Evolutionary conservation across 2,888 invertebrate genomes (phyloP), one percentile per base, ranked within the genome.

Genomic region (Operophtera brumata): DNA sequence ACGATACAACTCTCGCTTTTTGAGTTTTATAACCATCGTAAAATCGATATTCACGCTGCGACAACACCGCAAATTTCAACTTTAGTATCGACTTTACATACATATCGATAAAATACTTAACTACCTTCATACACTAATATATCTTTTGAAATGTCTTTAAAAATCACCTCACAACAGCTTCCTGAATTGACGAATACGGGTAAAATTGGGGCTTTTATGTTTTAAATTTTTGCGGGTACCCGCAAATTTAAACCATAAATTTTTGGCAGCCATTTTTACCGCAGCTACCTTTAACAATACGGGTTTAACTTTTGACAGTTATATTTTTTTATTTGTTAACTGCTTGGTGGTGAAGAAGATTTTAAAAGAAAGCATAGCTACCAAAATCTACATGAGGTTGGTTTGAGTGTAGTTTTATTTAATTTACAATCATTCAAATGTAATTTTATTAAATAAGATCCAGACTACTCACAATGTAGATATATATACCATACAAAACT

Each of bases 111-210:
- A 51, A 63, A 54, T 45, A 28, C 35, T 37, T 32, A 25, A 28
- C 9, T n/a, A 20, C 4, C 20, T 3, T 14, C 12, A 32, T 25
- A 11, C 28, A 30, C 11, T 30, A 39, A 11, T 43, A 43, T 14
- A 44, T 47, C 47, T 36, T 41, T 43, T 48, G 43, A 49, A 36
- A 48, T 11, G 36, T 30, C 36, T 11, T 62, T 59, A 42, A 45
- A 47, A 45, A 52, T 8, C 49, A 47, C 51, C 25, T 20, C n/a
- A 66, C 79, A 78, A 36, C 80, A 75, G 83, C 84, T 81, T 75
- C 84, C 73, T 76, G 81, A 77, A 77, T 82, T 80, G 20, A 64
- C 69, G 68, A 65, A 83, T 84, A 83, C 79, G 84, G 84, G 84
- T 73, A 70, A 55, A 64, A 75, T 72, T 67, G 20, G 20, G 20